Evolutionary conservation across 2,888 invertebrate species (phyloP), one percentile per base, ranked within the genome.

Genomic region (Limenitis camilla): DNA sequence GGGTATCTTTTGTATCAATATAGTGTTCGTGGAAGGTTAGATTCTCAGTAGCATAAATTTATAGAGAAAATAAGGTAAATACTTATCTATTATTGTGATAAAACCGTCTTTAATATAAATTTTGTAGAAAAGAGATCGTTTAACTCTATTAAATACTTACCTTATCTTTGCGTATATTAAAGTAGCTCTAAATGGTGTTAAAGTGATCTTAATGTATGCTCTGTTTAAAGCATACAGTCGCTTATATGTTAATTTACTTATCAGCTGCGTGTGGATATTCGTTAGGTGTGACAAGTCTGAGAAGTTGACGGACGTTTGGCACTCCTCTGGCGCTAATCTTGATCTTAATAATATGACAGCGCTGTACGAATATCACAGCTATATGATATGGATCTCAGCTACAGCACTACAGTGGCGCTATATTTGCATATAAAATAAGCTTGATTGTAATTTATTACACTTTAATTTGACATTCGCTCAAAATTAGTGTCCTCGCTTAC

Each of bases 281-380:
- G 53, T 11, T 48, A 57, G 52, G 52, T 57, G 57, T 50, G 58
- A 53, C 55, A 55, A 29, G 55, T 56, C 46, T 52, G 46, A 52
- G 42, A 54, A 57, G 41, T 52, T 55, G 57, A 55, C 49, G 42
- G 57, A 49, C 57, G 57, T 44, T 57, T 52, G 57, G 54, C 57
- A 54, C 57, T 57, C 57, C 54, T 48, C 49, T 54, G 46, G 49
- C 52, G 54, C 54, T 55, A 47, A 49, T 55, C 55, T 52, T 49
- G 45, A 54, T 55, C 54, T 49, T 30, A 45, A 46, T 46, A 43
- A 36, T 47, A 32, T 52, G 46, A 52, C 52, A 52, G 38, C 52
- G 52, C 55, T 57, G 43, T 49, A 38, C 44, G 46, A 49, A 52
- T 52, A 49, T 52, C 47, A 44, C 11, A 43, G 19, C 30, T 28